These are phyloP conservation scores for Trogon melanurus DNA, from an alignment of 2,113 vertebrate species.

Conservation along the genomic window DNA sequence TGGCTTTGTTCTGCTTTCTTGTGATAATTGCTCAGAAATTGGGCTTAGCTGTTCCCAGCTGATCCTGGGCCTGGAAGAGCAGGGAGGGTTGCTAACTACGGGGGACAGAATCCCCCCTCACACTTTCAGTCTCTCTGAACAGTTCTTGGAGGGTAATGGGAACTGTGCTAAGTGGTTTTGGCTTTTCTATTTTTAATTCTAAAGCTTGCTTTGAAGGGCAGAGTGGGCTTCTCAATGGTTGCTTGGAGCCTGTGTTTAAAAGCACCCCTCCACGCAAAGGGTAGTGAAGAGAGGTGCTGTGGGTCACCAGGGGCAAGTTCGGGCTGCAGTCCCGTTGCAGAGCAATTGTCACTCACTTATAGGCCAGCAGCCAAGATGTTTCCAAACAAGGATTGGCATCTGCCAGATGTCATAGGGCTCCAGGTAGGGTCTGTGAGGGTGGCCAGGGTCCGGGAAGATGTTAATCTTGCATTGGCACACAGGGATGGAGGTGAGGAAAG, in stretches of 20 bases:
- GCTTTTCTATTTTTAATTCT: background rate
- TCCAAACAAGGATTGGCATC: background rate
- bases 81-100: background rate
- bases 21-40: background rate
- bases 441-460: background rate
- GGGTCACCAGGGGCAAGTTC: rapidly evolving
- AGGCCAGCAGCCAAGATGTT: background rate
- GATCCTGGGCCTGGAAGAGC: background rate
- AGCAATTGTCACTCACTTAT: background rate
- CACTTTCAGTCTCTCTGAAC: background rate
- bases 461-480: background rate
- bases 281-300: background rate
- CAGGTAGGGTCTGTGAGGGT: background rate
- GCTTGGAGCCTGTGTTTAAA: background rate
- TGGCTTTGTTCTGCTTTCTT: background rate
- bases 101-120: no score
- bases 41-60: background rate
- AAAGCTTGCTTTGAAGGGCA: background rate
- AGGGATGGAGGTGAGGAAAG: background rate
- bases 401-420: background rate
- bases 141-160: background rate
- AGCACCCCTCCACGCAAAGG: background rate
- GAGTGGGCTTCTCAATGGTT: background rate
- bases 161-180: background rate
- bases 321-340: background rate